Evolutionary conservation across 64 coral and sea anemone genomes (phyloP).

Genomic region (Hydrozoanthus tunicans): DNA sequence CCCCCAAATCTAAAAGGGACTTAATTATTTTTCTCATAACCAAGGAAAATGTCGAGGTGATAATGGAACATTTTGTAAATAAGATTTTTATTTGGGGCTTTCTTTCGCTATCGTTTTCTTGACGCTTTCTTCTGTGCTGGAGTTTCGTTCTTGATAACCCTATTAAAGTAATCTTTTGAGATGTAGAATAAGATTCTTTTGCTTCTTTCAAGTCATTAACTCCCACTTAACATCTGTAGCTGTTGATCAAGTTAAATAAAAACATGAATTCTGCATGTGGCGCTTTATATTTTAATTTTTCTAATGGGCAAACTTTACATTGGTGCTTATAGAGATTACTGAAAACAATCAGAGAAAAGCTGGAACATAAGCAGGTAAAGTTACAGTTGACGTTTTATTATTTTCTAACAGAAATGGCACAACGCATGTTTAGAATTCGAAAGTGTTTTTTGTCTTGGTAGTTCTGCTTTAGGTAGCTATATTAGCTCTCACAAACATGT

Average conservation of each 20-base stretch:
- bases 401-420: background rate
- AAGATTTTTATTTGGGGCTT: background rate
- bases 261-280: too few relatives aligned
- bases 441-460: background rate
- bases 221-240: too few relatives aligned
- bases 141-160: too few relatives aligned
- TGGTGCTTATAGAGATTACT: conserved; percentile 16
- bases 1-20: background rate
- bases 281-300: too few relatives aligned
- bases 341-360: conserved; percentile 46
- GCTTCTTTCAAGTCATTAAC: too few relatives aligned
- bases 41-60: too few relatives aligned
- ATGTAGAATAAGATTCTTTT: background rate
- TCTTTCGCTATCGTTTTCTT: too few relatives aligned
- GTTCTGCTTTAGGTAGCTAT: too few relatives aligned
- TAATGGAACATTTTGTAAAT: background rate
- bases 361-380: conserved; percentile 26
- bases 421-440: background rate
- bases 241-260: too few relatives aligned
- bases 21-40: background rate
- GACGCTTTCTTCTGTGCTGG: too few relatives aligned
- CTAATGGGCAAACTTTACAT: background rate
- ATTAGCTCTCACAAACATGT: too few relatives aligned
- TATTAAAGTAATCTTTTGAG: too few relatives aligned
- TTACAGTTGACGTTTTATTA: background rate